Conservation (phyloP, 2,797 vertebrate genomes). For the Graptemys geographica region DNA sequence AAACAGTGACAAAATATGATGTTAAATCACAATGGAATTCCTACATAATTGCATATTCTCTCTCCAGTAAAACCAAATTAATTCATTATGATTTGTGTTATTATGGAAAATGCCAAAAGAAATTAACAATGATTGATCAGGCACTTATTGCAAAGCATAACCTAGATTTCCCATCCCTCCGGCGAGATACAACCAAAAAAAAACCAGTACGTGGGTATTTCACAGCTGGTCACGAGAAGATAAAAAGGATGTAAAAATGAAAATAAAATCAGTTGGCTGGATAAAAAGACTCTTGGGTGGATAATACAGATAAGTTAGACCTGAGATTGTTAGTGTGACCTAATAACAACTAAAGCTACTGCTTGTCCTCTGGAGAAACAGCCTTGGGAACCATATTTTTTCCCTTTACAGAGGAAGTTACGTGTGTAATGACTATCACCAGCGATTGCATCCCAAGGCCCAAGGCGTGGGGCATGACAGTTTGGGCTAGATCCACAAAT, state of each 20-base stretch:
- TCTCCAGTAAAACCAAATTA: slow-evolving; percentile 55
- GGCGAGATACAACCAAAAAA: background rate
- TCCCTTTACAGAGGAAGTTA: background rate
- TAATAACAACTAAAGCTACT: background rate
- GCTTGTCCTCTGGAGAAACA: background rate
- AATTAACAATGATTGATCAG: slow-evolving; percentile 48
- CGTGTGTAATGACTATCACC: rapidly evolving
- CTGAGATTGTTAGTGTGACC: background rate
- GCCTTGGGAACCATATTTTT: background rate
- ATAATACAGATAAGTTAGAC: background rate
- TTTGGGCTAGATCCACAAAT: background rate
- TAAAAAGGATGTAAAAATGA: slow-evolving; percentile 47
- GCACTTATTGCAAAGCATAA: background rate
- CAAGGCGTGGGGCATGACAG: background rate
- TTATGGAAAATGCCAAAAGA: slow-evolving; percentile 43
- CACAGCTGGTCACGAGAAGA: background rate
- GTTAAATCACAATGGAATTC: slow-evolving; percentile 59
- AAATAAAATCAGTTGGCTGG: slow-evolving; percentile 14
- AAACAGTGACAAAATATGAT: slow-evolving; percentile 13
- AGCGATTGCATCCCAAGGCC: background rate
- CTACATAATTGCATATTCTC: slow-evolving; percentile 36
- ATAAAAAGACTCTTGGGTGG: background rate
- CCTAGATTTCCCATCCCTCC: background rate
- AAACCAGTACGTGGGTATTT: rapidly evolving
- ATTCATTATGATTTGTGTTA: slow-evolving; percentile 69